phyloP scores from a whole-genome alignment of 2,797 vertebrate species.

The Microctenopoma stevenorrisi region DNA sequence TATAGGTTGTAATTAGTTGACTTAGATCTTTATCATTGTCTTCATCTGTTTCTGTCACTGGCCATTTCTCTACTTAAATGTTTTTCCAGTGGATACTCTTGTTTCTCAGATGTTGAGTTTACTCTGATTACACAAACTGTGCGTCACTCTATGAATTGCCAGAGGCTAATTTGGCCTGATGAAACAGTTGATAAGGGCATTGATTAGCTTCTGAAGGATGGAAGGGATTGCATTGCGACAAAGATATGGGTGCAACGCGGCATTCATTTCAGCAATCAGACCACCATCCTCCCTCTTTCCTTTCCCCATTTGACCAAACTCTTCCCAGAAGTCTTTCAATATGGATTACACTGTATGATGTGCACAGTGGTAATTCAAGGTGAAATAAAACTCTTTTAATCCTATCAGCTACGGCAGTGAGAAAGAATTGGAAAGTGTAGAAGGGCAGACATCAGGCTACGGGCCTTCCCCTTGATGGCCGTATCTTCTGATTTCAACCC shows the following conservation, averaged over 20 bases:
- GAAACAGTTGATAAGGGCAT: conserved; percentile 82
- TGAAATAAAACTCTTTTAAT: conserved; percentile 80
- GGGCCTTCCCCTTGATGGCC: conserved; percentile 68
- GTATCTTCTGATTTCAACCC: conserved; percentile 66
- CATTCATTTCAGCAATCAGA: conserved; percentile 82
- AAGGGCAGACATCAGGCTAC: conserved; percentile 55
- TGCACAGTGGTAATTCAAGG: conserved; percentile 74
- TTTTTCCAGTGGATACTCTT: conserved; percentile 62
- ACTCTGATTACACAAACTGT: conserved; percentile 77
- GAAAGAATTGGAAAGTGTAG: conserved; percentile 44
- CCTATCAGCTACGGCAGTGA: conserved; percentile 47
- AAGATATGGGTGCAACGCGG: conserved; percentile 71
- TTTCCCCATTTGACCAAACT: conserved; percentile 75
- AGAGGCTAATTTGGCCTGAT: conserved; percentile 77
- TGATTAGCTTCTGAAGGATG: conserved; percentile 79
- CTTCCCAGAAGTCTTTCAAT: conserved; percentile 82
- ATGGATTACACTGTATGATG: conserved; percentile 73
- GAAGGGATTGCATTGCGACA: conserved; percentile 80
- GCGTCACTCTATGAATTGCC: conserved; percentile 74
- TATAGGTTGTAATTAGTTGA: conserved; percentile 57
- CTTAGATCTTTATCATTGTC: conserved; percentile 54
- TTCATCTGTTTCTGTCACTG: conserved; percentile 63
- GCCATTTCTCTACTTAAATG: conserved; percentile 47
- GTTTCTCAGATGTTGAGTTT: conserved; percentile 75
- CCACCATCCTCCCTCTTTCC: conserved; percentile 63